Conservation (phyloP, 1,140 invertebrate species). For the Xylocopa sonorina region DNA sequence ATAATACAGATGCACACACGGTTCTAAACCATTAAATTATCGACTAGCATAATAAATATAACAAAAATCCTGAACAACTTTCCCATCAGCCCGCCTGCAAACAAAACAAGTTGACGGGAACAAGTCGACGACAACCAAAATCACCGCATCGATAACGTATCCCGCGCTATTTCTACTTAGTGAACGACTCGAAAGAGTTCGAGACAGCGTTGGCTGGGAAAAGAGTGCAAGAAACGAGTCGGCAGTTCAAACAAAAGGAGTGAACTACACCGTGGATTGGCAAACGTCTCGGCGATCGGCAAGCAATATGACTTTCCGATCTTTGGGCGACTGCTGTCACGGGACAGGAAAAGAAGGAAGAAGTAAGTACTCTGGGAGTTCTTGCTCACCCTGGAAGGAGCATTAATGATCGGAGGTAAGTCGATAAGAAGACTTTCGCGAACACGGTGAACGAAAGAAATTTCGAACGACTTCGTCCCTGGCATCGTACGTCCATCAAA, state of each 20-base stretch:
- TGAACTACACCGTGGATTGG: background rate
- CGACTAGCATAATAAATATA: too few relatives aligned
- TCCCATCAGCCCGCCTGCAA: too few relatives aligned
- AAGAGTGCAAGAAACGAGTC: background rate
- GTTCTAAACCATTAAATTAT: too few relatives aligned
- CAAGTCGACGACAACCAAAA: background rate
- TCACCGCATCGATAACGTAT: background rate
- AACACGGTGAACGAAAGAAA: conserved; percentile 44
- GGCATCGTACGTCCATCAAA: background rate
- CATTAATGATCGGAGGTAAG: conserved; percentile 64
- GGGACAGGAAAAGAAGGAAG: background rate
- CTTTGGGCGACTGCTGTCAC: background rate
- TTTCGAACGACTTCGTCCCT: conserved; percentile 19
- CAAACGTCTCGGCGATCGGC: conserved; percentile 21
- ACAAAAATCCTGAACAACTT: background rate
- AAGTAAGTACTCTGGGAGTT: conserved; percentile 42
- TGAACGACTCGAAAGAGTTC: background rate
- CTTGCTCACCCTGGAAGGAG: conserved; percentile 7
- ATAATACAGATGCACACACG: too few relatives aligned
- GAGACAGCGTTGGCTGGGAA: too few relatives aligned
- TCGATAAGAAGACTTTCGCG: conserved; percentile 61
- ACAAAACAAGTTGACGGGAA: too few relatives aligned
- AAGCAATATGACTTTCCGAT: conserved; percentile 33
- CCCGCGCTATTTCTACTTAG: background rate
- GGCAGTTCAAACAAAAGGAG: conserved; percentile 7